Evolutionary conservation across 1,140 invertebrate genomes (phyloP).

Genomic region (Geopemphigus sp.): DNA sequence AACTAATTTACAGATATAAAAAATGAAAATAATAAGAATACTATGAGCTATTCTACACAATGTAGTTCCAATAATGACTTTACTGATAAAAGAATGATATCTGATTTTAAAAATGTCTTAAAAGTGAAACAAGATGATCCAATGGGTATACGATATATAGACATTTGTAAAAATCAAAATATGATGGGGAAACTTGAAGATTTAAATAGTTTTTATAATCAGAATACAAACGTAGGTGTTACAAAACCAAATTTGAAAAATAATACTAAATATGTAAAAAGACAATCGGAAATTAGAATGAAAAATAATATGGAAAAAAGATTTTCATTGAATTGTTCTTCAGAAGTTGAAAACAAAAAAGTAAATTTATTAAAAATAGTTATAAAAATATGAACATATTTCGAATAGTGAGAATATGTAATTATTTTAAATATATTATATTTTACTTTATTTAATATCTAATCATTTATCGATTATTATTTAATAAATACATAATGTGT

Average conservation of each 20-base stretch:
- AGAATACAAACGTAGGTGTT: neutral
- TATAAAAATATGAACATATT: neutral
- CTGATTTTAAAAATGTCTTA: neutral
- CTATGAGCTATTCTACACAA: neutral
- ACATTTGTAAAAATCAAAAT: neutral
- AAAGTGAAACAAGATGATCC: neutral
- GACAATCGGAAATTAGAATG: neutral
- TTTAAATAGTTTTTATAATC: neutral
- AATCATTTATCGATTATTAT: neutral
- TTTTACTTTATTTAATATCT: neutral
- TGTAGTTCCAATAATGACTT: neutral
- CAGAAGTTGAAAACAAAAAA: neutral
- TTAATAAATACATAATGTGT: neutral
- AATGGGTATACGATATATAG: neutral
- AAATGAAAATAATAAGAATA: neutral
- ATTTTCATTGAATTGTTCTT: neutral
- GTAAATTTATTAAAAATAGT: neutral
- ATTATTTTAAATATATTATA: neutral
- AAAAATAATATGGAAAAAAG: too few relatives aligned
- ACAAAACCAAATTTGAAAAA: neutral
- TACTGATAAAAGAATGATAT: neutral
- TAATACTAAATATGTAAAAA: neutral
- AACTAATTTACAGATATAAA: too few relatives aligned
- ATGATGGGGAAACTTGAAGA: neutral
- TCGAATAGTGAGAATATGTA: neutral